Conservation (phyloP, 2,113 vertebrate genomes). For the Thalassoma bifasciatum region DNA sequence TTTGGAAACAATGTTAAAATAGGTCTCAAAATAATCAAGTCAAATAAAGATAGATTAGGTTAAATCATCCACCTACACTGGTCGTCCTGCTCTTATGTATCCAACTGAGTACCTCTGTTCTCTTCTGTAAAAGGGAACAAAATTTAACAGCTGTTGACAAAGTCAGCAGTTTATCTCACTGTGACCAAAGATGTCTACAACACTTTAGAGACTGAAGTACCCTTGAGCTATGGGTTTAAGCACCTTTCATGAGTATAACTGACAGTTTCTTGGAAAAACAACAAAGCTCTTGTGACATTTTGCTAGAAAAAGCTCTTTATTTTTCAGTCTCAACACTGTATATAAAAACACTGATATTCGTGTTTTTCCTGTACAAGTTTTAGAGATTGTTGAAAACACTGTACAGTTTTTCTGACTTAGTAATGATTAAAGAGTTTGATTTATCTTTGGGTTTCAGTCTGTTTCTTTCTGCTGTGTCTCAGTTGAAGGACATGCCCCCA, state of each 20-base stretch:
- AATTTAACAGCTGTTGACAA: background rate
- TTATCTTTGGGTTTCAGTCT: slow-evolving; percentile 22
- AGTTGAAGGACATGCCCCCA: background rate
- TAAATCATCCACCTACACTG: background rate
- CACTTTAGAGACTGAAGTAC: background rate
- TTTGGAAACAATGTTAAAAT: too few species aligned
- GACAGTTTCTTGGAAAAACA: background rate
- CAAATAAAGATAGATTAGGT: background rate
- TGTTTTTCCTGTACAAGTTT: background rate
- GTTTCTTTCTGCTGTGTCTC: slow-evolving; percentile 25
- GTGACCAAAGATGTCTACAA: background rate
- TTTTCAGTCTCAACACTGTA: slow-evolving; percentile 41
- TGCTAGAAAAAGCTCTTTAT: slow-evolving; percentile 1
- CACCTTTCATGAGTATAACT: slow-evolving; percentile 6
- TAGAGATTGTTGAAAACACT: slow-evolving; percentile 7
- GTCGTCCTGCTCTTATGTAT: slow-evolving; percentile 1
- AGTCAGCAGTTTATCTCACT: slow-evolving; percentile 1
- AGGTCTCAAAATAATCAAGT: too few species aligned
- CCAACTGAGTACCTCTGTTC: background rate
- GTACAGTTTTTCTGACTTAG: slow-evolving; percentile 1
- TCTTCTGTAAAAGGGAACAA: background rate
- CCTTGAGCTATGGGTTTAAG: background rate
- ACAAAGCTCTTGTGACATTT: background rate
- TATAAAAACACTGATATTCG: slow-evolving; percentile 11
- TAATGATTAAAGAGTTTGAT: slow-evolving; percentile 33